Percentiles rank a stretch among this genome's conserved stretches.
Conservation (phyloP, 2,888 invertebrate genomes). For the Netelia inedita region DNA sequence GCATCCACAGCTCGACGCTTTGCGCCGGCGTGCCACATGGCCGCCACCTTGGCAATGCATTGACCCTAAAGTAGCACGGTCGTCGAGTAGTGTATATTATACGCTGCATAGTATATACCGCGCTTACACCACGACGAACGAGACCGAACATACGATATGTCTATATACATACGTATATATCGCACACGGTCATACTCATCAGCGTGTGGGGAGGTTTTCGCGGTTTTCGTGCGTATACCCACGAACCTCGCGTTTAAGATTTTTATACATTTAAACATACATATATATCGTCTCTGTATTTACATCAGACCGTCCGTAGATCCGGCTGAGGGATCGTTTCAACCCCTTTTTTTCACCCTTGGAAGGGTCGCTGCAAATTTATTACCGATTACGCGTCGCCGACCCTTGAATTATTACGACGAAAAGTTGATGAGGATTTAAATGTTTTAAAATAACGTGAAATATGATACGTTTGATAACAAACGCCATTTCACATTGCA, state of each 20-base stretch:
- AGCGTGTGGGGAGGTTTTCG: slow-evolving; percentile 18
- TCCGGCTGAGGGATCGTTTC: slow-evolving; percentile 25
- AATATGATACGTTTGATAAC: no score
- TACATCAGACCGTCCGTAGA: slow-evolving; percentile 33
- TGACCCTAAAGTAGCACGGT: slow-evolving; percentile 81
- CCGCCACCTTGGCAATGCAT: slow-evolving; percentile 84
- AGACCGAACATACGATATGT: slow-evolving; percentile 42
- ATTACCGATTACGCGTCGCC: slow-evolving; percentile 54
- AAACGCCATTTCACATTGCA: no score
- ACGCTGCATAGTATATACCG: slow-evolving; percentile 9
- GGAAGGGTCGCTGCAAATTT: slow-evolving; percentile 60
- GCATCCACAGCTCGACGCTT: slow-evolving; percentile 74
- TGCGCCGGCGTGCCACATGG: slow-evolving; percentile 82
- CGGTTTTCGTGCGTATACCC: slow-evolving; percentile 56
- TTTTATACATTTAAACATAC: neutral
- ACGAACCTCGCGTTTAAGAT: slow-evolving; percentile 2
- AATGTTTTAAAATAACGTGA: no score
- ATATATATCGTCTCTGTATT: slow-evolving; percentile 24
- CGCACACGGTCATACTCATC: slow-evolving; percentile 16
- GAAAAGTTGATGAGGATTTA: neutral
- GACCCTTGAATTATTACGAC: neutral
- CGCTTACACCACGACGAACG: slow-evolving; percentile 42
- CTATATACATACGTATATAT: slow-evolving; percentile 6
- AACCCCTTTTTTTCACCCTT: slow-evolving; percentile 32
- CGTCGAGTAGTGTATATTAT: slow-evolving; percentile 59